Evolutionary conservation across 2,797 vertebrate species (phyloP).

Genomic region (Fistularia tabacaria): DNA sequence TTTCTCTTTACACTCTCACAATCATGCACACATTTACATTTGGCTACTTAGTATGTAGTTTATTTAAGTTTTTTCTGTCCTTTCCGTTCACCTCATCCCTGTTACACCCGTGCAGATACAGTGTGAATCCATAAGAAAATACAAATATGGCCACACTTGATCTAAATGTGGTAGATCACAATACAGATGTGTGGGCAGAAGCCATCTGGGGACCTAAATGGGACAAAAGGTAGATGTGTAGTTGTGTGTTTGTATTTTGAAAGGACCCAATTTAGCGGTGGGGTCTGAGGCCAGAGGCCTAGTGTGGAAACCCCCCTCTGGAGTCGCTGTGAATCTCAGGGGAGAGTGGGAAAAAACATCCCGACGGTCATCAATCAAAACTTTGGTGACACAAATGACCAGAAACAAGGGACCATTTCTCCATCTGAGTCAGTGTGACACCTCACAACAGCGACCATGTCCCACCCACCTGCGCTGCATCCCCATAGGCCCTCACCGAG

Average conservation of each 20-base stretch:
- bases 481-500: conserved; percentile 76
- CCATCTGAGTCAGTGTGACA: conserved; percentile 76
- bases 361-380: conserved; percentile 95
- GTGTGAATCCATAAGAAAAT: conserved; percentile 8
- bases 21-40: conserved; percentile 57
- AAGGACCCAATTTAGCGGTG: conserved; percentile 52
- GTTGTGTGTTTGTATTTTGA: conserved; percentile 13
- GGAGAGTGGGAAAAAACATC: conserved; percentile 86
- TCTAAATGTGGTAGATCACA: conserved; percentile 74
- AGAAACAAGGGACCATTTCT: conserved; percentile 80
- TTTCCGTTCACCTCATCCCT: conserved; percentile 16
- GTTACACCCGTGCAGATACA: conserved; percentile 18
- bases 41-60: conserved; percentile 51
- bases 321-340: conserved; percentile 82
- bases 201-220: conserved; percentile 82
- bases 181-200: conserved; percentile 94
- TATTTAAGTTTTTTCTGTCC: conserved; percentile 25
- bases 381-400: conserved; percentile 88
- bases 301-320: conserved; percentile 52
- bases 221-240: conserved; percentile 57
- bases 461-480: conserved; percentile 78
- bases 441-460: conserved; percentile 66
- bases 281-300: conserved; percentile 31
- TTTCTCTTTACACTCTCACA: conserved; percentile 59
- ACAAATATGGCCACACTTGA: conserved; percentile 16